Percentiles rank a stretch among this genome's conserved stretches.
Conservation (phyloP, 2,113 vertebrate genomes). For the Varanus salvator region DNA sequence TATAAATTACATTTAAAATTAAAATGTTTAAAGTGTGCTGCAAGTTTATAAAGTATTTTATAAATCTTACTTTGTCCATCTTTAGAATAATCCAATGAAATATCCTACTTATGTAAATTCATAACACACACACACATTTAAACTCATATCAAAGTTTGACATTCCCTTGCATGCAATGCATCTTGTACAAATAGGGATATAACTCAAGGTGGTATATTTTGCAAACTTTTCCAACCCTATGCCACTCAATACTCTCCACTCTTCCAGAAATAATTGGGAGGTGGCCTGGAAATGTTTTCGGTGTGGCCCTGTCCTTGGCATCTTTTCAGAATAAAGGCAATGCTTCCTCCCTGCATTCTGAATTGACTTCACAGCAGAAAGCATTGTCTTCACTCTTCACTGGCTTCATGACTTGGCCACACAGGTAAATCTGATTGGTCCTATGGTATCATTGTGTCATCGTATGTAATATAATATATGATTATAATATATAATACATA, state of each 20-base stretch:
- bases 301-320: no score
- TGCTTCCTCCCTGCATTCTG: background rate
- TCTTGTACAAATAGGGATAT: background rate
- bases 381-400: background rate
- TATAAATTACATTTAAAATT: no score
- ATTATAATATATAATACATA: no score
- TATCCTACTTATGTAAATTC: background rate
- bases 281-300: no score
- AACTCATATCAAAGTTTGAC: background rate
- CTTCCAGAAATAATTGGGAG: background rate
- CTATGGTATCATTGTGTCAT: background rate
- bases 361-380: background rate
- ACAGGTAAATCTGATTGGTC: no score
- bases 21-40: background rate
- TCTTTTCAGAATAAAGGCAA: no score
- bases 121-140: background rate
- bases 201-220: background rate
- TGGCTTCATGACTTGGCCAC: no score
- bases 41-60: background rate
- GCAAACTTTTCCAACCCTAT: background rate
- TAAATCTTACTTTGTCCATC: background rate
- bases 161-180: background rate
- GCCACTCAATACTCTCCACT: background rate
- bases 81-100: background rate
- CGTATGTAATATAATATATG: background rate